Evolutionary conservation across 2,113 vertebrate genomes (phyloP).

Genomic region (Ancistrus triradiatus): DNA sequence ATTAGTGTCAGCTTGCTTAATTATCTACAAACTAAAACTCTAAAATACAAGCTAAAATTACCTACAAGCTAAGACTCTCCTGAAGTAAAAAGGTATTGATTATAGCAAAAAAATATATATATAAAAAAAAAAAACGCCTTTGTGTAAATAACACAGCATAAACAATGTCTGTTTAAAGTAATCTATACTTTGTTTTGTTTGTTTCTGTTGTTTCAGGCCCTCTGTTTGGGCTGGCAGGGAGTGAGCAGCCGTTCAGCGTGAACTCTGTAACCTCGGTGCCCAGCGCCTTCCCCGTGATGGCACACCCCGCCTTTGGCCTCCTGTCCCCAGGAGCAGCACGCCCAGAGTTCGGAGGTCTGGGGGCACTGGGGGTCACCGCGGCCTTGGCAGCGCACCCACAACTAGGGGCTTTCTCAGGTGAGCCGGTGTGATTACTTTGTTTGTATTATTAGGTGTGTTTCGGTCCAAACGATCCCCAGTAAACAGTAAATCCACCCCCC

Average conservation of each 20-base stretch:
- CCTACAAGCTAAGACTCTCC: too few species aligned
- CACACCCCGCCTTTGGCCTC: conserved; percentile 81
- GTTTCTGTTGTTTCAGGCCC: conserved; percentile 66
- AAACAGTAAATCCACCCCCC: too few species aligned
- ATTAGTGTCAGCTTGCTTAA: too few species aligned
- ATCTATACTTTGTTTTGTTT: conserved; percentile 18
- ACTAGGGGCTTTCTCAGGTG: conserved; percentile 85
- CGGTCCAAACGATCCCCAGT: too few species aligned
- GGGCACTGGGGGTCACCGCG: conserved; percentile 83
- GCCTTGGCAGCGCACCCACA: conserved; percentile 85
- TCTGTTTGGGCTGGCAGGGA: conserved; percentile 77
- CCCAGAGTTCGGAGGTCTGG: conserved; percentile 87
- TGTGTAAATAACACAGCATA: too few species aligned
- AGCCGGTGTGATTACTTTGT: conserved; percentile 12
- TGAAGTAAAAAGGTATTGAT: too few species aligned
- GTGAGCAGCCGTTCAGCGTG: conserved; percentile 84
- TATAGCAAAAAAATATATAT: too few species aligned
- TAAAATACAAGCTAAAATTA: too few species aligned
- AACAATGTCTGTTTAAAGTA: not conserved
- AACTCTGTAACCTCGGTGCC: conserved; percentile 81
- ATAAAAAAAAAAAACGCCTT: too few species aligned
- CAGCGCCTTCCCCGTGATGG: conserved; percentile 89
- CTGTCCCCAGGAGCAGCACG: conserved; percentile 77
- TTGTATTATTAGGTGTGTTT: too few species aligned
- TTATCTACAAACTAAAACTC: too few species aligned